Evolutionary conservation across 2,797 vertebrate species (phyloP), one percentile per base, ranked within the genome.

Genomic region (Ptychadena robeensis): DNA sequence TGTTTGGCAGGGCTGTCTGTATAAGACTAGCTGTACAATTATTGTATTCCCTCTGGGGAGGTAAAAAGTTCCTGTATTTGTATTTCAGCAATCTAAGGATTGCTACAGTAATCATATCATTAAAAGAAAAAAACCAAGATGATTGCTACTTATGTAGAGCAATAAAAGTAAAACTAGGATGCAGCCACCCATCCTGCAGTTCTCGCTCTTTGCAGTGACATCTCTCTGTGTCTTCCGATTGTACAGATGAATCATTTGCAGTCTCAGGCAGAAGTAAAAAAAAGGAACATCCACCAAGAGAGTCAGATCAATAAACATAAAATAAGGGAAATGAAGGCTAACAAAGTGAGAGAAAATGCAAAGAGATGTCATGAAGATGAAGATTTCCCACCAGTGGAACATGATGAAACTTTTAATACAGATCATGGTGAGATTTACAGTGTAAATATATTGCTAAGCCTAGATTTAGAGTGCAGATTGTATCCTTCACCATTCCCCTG

Each of bases 241-340:
- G 44, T 48, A 82, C 37, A 88, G 72, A 86, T 9, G 31, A 85
- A 80, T 88, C 3, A 0, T 90, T 91, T 92, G 83, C 89, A 89
- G 89, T 88, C 77, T 7, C 92, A 94, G 88, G 85, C 78, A 22
- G 90, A 92, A 87, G 40, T 88, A 86, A 92, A 87, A 86, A 92
- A 87, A 87, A 59, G 86, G 65, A 88, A 82, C 83, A 88, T 91
- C 89, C 91, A 79, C 14, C 80, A 69, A 83, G 91, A 93, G 53
- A 78, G 67, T 4, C 89, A 83, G 85, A 86, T 87, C 82, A 87
- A 70, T 79, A 82, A 90, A 76, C 86, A 87, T 65, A 91, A 91
- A 77, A 44, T 0, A 1, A 87, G 71, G 65, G 90, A 90, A 73
- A 77, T 72, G 27, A 87, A 85, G 74, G 25, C 81, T 0, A 81